A percentile compares a stretch with the other conserved stretches of the same genome.
Conservation (phyloP, 2,888 invertebrate species). For the Xanthorhoe designata region DNA sequence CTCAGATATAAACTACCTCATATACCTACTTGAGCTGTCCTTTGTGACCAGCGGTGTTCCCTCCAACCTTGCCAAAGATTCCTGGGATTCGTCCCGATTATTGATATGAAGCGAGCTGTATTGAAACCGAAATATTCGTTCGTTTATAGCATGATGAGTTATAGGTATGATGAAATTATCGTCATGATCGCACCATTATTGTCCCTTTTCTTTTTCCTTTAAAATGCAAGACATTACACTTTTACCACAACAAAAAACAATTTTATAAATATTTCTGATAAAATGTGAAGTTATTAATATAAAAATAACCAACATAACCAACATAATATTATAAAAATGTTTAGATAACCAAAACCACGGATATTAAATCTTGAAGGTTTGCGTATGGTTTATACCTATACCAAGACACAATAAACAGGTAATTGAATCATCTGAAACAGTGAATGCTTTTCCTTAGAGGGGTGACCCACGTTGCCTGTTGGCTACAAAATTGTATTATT, state of each 20-base stretch:
- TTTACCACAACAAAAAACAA: background rate
- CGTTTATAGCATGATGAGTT: too few species aligned
- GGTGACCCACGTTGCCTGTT: conserved; percentile 46
- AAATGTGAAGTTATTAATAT: background rate
- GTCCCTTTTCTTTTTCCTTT: background rate
- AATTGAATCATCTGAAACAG: conserved; percentile 51
- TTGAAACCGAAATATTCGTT: conserved; percentile 1
- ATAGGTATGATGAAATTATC: conserved; percentile 4
- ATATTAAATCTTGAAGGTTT: background rate
- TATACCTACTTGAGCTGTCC: background rate
- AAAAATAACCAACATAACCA: too few species aligned
- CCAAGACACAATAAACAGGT: conserved; percentile 48
- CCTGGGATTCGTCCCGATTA: conserved; percentile 2
- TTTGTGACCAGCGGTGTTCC: background rate
- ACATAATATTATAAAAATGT: too few species aligned
- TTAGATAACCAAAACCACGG: background rate
- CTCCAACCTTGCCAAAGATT: background rate
- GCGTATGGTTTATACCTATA: conserved; percentile 29
- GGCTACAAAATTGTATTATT: conserved; percentile 47
- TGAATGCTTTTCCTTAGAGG: conserved; percentile 45
- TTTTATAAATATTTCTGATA: background rate
- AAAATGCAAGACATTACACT: background rate
- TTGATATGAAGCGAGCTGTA: background rate
- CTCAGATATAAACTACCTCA: too few species aligned
- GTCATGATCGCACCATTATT: background rate